A percentile compares a stretch with the other conserved stretches of the same genome.
Conservation (phyloP, 2,113 vertebrate genomes). For the Corynorhinus townsendii region DNA sequence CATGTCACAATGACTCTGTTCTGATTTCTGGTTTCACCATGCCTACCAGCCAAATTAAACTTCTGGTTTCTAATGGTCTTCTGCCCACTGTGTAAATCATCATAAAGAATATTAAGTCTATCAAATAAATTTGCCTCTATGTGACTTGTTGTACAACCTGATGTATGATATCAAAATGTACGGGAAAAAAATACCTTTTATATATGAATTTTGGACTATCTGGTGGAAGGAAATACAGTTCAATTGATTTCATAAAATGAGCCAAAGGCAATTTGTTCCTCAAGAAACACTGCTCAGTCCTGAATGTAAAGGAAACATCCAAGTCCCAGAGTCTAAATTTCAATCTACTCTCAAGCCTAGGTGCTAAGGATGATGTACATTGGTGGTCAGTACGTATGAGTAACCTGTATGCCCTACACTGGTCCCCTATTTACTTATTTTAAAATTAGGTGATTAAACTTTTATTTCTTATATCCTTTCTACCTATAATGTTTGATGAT, state of each 20-base stretch:
- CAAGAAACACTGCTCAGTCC: neutral
- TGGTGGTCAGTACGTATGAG: neutral
- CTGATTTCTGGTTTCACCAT: slow-evolving; percentile 60
- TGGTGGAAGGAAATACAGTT: neutral
- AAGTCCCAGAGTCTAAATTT: neutral
- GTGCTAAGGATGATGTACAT: neutral
- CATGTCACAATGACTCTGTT: slow-evolving; percentile 68
- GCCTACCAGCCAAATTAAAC: slow-evolving; percentile 72
- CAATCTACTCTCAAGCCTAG: neutral
- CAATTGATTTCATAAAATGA: neutral
- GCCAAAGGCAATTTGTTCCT: neutral
- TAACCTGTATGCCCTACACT: neutral
- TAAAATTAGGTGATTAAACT: neutral
- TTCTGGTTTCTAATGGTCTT: slow-evolving; percentile 74
- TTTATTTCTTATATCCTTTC: slow-evolving; percentile 10
- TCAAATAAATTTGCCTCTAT: slow-evolving; percentile 72
- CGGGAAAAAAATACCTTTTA: neutral
- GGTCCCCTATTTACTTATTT: slow-evolving; percentile 3
- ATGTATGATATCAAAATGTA: slow-evolving; percentile 10
- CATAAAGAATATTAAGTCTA: slow-evolving; percentile 74
- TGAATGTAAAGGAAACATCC: neutral
- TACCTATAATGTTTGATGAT: neutral
- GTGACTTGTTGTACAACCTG: slow-evolving; percentile 64
- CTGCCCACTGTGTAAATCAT: slow-evolving; percentile 73
- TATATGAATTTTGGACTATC: neutral